These are phyloP conservation scores for Mungos mungo DNA, from an alignment of 2,113 vertebrate genomes.

Conservation along the genomic window DNA sequence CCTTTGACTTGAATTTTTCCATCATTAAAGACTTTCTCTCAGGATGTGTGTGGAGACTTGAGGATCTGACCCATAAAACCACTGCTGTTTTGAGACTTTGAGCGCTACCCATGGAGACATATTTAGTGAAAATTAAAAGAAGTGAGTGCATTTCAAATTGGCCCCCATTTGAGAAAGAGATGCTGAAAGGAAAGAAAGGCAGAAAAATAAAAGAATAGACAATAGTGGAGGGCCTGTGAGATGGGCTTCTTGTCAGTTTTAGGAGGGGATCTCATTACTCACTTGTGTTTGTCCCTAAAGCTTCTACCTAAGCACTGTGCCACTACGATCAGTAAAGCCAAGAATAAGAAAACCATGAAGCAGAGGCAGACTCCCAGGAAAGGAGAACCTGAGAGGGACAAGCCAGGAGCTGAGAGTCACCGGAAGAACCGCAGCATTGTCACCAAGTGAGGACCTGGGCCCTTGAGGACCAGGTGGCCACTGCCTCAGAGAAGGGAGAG, in stretches of 20 bases:
- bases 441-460: constrained; percentile 89
- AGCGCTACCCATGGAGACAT: neutral
- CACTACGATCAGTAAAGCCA: constrained; percentile 91
- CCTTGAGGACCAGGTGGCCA: neutral
- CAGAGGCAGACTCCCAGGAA: constrained; percentile 88
- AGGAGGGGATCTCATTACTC: neutral
- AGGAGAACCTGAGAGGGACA: constrained; percentile 89
- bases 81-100: neutral
- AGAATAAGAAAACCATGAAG: constrained; percentile 86
- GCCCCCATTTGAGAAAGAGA: neutral
- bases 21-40: neutral
- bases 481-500: neutral
- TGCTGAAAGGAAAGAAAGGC: neutral
- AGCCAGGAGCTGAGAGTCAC: constrained; percentile 93
- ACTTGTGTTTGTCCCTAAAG: constrained; percentile 78
- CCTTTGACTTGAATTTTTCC: neutral
- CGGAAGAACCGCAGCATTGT: constrained; percentile 90
- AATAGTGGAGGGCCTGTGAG: neutral
- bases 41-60: neutral
- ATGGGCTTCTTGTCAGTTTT: neutral
- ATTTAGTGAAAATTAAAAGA: constrained; percentile 23
- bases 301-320: constrained; percentile 93
- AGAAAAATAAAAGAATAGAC: neutral
- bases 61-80: neutral
- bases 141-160: neutral